phyloP scores from a whole-genome alignment of 2,113 vertebrate species.

The Sprattus sprattus region DNA sequence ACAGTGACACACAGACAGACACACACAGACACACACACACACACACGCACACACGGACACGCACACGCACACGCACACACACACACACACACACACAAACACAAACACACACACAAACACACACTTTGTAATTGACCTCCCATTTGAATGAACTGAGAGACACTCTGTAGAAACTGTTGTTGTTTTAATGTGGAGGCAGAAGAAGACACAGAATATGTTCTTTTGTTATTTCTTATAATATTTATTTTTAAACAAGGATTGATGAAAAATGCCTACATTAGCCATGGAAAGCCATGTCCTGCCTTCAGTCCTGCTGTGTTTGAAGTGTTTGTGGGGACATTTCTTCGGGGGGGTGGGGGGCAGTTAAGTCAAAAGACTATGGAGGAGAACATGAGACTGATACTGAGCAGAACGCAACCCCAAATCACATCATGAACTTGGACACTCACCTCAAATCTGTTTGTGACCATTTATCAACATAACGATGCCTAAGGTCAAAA shows the following conservation, averaged over 20 bases:
- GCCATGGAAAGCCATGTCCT: conserved; percentile 17
- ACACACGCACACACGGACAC: neutral
- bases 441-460: neutral
- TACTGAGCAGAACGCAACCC: neutral
- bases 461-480: neutral
- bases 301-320: conserved; percentile 20
- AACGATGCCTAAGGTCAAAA: neutral
- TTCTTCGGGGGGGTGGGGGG: neutral
- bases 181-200: neutral
- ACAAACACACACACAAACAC: neutral
- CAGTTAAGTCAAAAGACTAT: neutral
- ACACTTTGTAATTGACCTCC: neutral
- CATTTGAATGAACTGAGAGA: neutral
- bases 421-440: neutral
- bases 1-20: neutral
- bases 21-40: neutral
- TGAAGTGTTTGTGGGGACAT: neutral
- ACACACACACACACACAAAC: neutral
- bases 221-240: neutral
- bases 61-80: neutral
- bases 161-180: neutral
- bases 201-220: neutral
- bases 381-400: neutral
- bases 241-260: neutral
- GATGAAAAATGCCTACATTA: conserved; percentile 9